These are phyloP conservation scores for Ranitomeya imitator DNA, from an alignment of 2,113 vertebrate genomes.

Conservation along the genomic window DNA sequence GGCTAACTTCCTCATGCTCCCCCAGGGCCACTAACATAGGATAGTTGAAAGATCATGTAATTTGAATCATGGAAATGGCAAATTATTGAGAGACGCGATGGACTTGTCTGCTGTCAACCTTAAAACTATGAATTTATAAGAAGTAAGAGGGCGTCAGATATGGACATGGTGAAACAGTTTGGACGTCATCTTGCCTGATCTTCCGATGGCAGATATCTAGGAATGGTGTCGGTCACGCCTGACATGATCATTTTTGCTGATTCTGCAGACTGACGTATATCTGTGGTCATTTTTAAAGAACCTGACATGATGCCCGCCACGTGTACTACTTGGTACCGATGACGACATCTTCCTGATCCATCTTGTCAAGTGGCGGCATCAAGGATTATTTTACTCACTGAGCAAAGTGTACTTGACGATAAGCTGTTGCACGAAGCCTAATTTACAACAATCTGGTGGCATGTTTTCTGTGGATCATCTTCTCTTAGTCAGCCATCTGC, in stretches of 20 bases:
- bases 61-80: too few species aligned
- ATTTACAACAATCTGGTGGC: too few species aligned
- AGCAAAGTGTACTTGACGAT: too few species aligned
- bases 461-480: too few species aligned
- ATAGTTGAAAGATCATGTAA: neutral
- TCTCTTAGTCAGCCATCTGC: too few species aligned
- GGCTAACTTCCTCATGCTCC: neutral
- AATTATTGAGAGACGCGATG: too few species aligned
- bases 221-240: neutral
- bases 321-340: neutral
- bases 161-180: neutral
- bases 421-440: too few species aligned
- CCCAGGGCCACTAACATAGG: neutral
- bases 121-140: too few species aligned
- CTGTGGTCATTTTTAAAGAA: neutral
- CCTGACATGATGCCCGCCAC: neutral
- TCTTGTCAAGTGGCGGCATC: neutral
- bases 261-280: neutral
- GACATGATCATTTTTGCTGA: neutral
- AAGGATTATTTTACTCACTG: neutral
- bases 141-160: neutral
- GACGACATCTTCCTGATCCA: neutral
- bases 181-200: neutral
- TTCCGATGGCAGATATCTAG: neutral
- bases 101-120: too few species aligned